Conservation (phyloP, 2,797 vertebrate genomes). For the Acrossocheilus wenchowensis region DNA sequence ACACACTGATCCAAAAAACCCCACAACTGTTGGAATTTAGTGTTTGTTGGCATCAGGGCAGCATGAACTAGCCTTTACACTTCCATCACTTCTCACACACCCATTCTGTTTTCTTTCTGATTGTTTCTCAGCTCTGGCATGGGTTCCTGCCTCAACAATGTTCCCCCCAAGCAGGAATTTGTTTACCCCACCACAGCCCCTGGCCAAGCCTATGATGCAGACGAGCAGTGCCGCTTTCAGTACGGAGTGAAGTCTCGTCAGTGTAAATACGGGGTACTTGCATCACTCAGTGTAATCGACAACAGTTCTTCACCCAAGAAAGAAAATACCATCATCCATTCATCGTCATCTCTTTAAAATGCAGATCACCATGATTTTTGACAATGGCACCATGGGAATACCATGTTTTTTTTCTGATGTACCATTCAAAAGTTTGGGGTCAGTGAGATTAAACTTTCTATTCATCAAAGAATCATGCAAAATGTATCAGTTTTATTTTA, state of each 20-base stretch:
- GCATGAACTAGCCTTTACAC: neutral
- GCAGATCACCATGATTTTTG: slow-evolving; percentile 26
- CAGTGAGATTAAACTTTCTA: neutral
- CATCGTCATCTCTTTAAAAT: slow-evolving; percentile 3
- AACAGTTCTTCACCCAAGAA: slow-evolving; percentile 23
- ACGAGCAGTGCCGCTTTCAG: slow-evolving; percentile 98
- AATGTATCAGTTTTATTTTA: neutral
- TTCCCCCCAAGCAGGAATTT: slow-evolving; percentile 94
- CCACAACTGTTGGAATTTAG: neutral
- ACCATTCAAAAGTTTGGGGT: neutral
- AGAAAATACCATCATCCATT: neutral
- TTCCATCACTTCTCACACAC: neutral
- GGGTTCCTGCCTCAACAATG: slow-evolving; percentile 94
- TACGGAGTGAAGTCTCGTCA: slow-evolving; percentile 98
- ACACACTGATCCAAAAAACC: neutral
- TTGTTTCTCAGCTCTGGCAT: slow-evolving; percentile 85
- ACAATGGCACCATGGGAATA: slow-evolving; percentile 14
- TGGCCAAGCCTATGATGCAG: slow-evolving; percentile 94
- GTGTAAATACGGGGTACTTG: slow-evolving; percentile 98
- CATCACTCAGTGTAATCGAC: slow-evolving; percentile 21
- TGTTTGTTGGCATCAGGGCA: slow-evolving; percentile 3
- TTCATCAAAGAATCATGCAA: neutral
- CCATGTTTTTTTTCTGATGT: slow-evolving; percentile 6
- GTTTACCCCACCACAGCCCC: slow-evolving; percentile 95
- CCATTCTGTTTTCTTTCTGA: slow-evolving; percentile 9